Percentiles rank a stretch among this genome's conserved stretches.
phyloP scores from a whole-genome alignment of 2,797 vertebrate species.

The Eulemur albifrons region DNA sequence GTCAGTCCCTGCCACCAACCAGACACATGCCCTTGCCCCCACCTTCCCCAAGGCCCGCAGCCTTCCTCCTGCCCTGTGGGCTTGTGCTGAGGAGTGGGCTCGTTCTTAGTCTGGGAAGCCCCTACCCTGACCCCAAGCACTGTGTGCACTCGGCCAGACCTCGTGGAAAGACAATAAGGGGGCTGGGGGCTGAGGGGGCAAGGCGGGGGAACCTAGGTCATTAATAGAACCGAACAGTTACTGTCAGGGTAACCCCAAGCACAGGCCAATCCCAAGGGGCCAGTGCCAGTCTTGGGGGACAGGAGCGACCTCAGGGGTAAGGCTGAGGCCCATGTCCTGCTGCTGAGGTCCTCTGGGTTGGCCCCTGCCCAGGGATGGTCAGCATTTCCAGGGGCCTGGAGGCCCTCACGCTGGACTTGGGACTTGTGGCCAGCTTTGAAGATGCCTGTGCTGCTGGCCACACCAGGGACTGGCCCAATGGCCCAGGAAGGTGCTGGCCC shows the following conservation, averaged over 20 bases:
- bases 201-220: background rate
- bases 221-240: background rate
- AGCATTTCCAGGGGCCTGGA: background rate
- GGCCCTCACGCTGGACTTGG: background rate
- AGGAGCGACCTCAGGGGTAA: background rate
- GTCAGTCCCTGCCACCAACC: background rate
- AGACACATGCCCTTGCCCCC: no score
- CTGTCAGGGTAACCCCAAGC: background rate
- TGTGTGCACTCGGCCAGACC: background rate
- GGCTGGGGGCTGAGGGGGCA: background rate
- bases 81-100: background rate
- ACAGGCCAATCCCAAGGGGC: background rate
- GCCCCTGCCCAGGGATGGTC: background rate
- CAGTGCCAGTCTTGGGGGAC: background rate
- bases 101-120: background rate
- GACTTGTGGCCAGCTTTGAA: background rate
- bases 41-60: background rate
- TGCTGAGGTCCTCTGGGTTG: background rate
- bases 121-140: background rate
- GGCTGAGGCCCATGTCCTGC: background rate
- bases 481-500: background rate
- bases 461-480: accelerated
- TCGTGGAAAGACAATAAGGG: background rate
- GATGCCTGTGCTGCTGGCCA: background rate
- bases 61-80: background rate